A percentile compares a stretch with the other conserved stretches of the same genome.
Evolutionary conservation across 2,888 invertebrate genomes (phyloP).

Genomic region (Caenorhabditis sp.): DNA sequence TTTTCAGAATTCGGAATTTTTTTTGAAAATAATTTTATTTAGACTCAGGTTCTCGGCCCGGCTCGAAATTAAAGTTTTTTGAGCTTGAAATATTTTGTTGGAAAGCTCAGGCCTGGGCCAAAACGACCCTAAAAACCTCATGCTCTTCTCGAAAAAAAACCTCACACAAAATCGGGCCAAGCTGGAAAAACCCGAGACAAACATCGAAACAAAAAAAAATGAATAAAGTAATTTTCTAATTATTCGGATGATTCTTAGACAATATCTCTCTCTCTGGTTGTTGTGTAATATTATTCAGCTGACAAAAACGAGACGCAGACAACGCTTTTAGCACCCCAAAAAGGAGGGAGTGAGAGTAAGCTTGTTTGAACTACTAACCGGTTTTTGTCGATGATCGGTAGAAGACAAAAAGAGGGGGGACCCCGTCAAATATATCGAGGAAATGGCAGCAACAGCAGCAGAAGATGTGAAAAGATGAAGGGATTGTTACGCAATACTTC

Average conservation of each 20-base stretch:
- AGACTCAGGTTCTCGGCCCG: too few species aligned
- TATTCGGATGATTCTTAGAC: not conserved
- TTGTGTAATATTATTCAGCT: conserved; percentile 35
- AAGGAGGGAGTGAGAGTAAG: conserved; percentile 34
- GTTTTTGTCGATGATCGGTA: too few species aligned
- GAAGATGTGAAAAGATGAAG: conserved; percentile 9
- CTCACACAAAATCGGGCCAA: too few species aligned
- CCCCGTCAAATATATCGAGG: conserved; percentile 1
- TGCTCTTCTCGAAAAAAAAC: too few species aligned
- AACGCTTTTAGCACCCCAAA: not conserved
- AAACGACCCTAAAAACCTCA: too few species aligned
- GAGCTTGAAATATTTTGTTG: too few species aligned
- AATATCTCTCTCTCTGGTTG: conserved; percentile 9
- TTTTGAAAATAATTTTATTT: too few species aligned
- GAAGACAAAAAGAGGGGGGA: conserved; percentile 5
- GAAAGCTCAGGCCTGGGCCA: too few species aligned
- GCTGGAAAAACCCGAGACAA: not conserved
- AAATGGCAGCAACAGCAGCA: not conserved
- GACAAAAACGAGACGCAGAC: not conserved
- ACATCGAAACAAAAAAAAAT: not conserved
- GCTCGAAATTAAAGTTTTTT: too few species aligned
- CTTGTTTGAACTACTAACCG: conserved; percentile 46
- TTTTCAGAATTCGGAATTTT: too few species aligned
- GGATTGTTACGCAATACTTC: not conserved
- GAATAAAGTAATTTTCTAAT: not conserved